Conservation (phyloP, 1,140 invertebrate genomes). For the Glomeris maerens region DNA sequence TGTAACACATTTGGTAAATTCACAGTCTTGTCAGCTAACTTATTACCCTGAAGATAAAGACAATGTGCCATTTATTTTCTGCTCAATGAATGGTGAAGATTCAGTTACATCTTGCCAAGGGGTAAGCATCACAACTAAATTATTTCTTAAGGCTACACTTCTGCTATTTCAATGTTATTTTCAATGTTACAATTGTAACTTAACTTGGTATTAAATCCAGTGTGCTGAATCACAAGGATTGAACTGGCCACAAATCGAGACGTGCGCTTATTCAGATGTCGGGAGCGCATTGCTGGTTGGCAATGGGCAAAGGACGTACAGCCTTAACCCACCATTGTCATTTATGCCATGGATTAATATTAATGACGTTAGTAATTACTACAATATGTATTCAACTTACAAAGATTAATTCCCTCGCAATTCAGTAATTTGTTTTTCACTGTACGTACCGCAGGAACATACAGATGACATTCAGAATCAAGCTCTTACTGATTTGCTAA, state of each 20-base stretch:
- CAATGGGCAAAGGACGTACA: conserved; percentile 3
- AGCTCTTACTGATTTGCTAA: too few relatives aligned
- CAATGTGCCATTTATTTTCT: background rate
- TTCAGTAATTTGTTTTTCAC: too few relatives aligned
- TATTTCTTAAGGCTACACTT: too few relatives aligned
- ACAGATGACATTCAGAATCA: too few relatives aligned
- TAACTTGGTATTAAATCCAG: conserved; percentile 4
- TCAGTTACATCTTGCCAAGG: background rate
- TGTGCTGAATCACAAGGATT: background rate
- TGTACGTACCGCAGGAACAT: too few relatives aligned
- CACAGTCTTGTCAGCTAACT: background rate
- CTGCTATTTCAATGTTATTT: too few relatives aligned
- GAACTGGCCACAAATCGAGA: background rate
- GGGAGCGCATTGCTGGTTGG: conserved; percentile 1
- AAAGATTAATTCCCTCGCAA: too few relatives aligned
- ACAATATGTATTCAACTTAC: too few relatives aligned
- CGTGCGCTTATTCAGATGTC: background rate
- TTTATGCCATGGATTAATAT: conserved; percentile 6
- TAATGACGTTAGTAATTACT: conserved; percentile 7
- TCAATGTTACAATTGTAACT: too few relatives aligned
- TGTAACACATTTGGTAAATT: too few relatives aligned
- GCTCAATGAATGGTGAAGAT: background rate
- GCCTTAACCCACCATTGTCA: background rate
- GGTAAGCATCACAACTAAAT: background rate
- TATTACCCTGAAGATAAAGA: background rate